phyloP scores from a whole-genome alignment of 2,113 vertebrate species.

The Oxyruncus cristatus region DNA sequence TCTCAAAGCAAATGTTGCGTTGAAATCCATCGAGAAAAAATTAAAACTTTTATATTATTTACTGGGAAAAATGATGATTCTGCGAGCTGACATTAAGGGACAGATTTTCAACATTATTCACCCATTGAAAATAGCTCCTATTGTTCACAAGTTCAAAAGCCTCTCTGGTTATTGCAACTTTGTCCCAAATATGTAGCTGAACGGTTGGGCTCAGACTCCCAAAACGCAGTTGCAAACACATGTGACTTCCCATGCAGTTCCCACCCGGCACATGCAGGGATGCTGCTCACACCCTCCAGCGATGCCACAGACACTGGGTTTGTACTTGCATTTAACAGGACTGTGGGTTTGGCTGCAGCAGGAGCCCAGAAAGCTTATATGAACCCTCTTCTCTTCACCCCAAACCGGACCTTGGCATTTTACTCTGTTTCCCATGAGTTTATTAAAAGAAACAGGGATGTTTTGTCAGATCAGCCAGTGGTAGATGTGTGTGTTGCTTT shows the following conservation, averaged over 20 bases:
- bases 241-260: background rate
- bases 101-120: slow-evolving; percentile 64
- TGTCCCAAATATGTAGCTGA: slow-evolving; percentile 53
- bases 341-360: background rate
- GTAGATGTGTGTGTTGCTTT: background rate
- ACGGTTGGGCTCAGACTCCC: background rate
- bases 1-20: slow-evolving; percentile 29
- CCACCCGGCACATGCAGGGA: background rate
- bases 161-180: slow-evolving; percentile 61
- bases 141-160: slow-evolving; percentile 75
- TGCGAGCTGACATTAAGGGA: slow-evolving; percentile 27
- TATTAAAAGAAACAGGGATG: background rate
- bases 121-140: slow-evolving; percentile 69
- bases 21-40: slow-evolving; percentile 52
- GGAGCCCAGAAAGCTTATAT: background rate
- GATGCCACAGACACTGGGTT: background rate
- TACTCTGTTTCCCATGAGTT: background rate
- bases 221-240: background rate
- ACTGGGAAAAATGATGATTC: slow-evolving; percentile 49
- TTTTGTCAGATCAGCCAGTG: background rate
- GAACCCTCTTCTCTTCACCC: background rate
- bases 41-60: slow-evolving; percentile 43
- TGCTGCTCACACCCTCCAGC: background rate
- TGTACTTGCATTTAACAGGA: background rate
- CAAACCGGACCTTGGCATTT: background rate